Evolutionary conservation across 2,888 invertebrate genomes (phyloP).

Genomic region (Serrognathus titanus): DNA sequence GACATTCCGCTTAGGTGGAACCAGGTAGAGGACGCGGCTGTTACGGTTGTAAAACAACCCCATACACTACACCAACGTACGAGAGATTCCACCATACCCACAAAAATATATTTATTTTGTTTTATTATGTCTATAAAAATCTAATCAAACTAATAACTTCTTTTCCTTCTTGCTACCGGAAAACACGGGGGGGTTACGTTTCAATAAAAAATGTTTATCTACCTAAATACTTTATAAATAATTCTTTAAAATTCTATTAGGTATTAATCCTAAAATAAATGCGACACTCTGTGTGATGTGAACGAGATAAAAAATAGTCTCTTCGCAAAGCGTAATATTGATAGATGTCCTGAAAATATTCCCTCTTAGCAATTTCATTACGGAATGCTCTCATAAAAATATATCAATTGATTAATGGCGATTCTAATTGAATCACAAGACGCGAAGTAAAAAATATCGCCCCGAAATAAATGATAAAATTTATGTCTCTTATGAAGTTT

Average conservation of each 20-base stretch:
- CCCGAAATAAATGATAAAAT: conserved; percentile 40
- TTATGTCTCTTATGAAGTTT: conserved; percentile 45
- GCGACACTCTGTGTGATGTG: background rate
- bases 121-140: conserved; percentile 18
- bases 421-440: conserved; percentile 48
- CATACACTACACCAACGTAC: conserved; percentile 14
- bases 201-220: too few species aligned
- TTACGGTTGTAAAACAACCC: conserved; percentile 26
- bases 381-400: conserved; percentile 46
- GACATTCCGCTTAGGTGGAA: conserved; percentile 40
- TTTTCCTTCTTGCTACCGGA: conserved; percentile 3
- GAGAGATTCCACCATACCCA: conserved; percentile 11
- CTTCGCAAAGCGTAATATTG: conserved; percentile 22
- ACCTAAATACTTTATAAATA: too few species aligned
- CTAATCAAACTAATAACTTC: conserved; percentile 15
- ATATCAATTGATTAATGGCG: conserved; percentile 50
- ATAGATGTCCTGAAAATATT: conserved; percentile 24
- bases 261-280: too few species aligned
- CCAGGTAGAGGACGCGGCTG: conserved; percentile 31
- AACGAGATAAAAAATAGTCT: background rate
- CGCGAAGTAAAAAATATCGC: conserved; percentile 28
- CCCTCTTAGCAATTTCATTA: conserved; percentile 41
- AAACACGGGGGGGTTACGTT: background rate
- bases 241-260: too few species aligned
- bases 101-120: conserved; percentile 21